Conservation (phyloP, 2,113 vertebrate species). For the Alosa alosa region DNA sequence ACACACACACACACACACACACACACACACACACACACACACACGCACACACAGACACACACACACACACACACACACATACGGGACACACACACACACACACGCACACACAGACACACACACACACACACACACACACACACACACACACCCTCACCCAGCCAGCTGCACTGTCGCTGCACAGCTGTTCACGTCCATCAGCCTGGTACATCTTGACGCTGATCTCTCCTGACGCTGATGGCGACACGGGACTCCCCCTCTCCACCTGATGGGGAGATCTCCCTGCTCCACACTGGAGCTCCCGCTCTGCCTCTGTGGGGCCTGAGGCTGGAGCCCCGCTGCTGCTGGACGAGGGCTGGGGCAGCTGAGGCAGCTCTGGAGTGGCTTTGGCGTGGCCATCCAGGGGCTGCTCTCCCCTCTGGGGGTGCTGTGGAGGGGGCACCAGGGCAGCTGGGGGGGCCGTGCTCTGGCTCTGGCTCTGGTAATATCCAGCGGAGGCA, state of each 20-base stretch:
- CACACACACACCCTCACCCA: neutral
- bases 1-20: constrained; percentile 2
- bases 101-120: neutral
- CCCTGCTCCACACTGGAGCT: neutral
- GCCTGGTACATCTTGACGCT: neutral
- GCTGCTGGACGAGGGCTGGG: too few relatives aligned
- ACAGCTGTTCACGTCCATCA: neutral
- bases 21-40: neutral
- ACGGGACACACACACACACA: neutral
- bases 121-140: neutral
- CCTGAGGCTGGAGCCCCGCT: neutral
- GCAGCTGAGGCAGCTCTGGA: neutral
- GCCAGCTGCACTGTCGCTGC: neutral
- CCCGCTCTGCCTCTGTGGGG: neutral
- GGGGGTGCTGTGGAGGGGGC: neutral
- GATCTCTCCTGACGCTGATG: neutral
- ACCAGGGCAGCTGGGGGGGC: neutral
- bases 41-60: neutral
- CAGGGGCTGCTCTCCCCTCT: neutral
- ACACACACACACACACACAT: neutral
- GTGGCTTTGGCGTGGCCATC: neutral
- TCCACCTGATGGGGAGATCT: neutral
- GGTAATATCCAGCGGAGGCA: neutral
- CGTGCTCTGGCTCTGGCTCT: neutral
- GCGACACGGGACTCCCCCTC: neutral